Evolutionary conservation across 2,797 vertebrate genomes (phyloP).

Genomic region (Cyprinodon diabolis): DNA sequence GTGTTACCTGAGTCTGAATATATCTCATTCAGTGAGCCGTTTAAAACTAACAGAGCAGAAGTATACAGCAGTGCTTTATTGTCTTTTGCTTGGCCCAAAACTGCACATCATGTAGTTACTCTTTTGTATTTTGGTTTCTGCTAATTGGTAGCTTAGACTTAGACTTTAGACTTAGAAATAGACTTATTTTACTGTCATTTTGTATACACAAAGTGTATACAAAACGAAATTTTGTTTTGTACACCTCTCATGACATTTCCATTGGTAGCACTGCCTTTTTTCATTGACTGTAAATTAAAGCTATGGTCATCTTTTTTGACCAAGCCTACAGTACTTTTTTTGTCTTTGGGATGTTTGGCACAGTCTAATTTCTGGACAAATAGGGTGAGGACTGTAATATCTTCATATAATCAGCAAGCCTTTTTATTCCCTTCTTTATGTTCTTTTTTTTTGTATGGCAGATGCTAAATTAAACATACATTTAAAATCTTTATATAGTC

Average conservation of each 20-base stretch:
- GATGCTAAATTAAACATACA: no score
- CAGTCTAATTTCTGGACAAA: neutral
- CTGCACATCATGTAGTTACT: neutral
- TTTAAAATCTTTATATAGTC: no score
- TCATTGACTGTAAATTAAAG: neutral
- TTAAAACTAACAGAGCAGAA: conserved; percentile 4
- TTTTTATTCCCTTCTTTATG: no score
- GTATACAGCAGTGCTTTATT: neutral
- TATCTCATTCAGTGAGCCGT: conserved; percentile 1
- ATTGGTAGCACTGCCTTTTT: neutral
- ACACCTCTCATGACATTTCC: no score
- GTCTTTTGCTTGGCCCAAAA: neutral
- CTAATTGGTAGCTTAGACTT: neutral
- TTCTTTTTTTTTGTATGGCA: no score
- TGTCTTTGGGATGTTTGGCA: neutral
- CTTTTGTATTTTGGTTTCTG: neutral
- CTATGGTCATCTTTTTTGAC: neutral
- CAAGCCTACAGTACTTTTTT: neutral
- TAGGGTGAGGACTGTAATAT: no score
- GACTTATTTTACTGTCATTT: no score
- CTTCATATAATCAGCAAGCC: no score
- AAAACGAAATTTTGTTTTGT: no score
- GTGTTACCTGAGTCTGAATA: neutral
- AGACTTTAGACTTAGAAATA: no score
- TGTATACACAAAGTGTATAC: no score